These are phyloP conservation scores for Camponotus pennsylvanicus DNA, from an alignment of 1,140 invertebrate species.

Conservation along the genomic window DNA sequence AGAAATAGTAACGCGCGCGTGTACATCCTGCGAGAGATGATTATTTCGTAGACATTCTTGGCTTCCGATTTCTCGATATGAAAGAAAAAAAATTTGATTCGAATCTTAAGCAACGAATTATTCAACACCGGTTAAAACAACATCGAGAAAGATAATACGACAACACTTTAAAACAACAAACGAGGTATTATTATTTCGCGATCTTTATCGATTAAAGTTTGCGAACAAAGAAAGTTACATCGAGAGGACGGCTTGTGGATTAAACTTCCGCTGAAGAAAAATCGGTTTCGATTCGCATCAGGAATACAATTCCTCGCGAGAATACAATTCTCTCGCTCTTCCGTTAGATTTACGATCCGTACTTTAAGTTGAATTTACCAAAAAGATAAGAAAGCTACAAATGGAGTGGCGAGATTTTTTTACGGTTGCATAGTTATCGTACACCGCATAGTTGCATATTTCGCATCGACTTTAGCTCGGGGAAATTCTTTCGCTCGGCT, in stretches of 20 bases:
- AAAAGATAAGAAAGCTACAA: slow-evolving; percentile 24
- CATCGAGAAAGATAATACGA: too few species aligned
- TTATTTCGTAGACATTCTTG: neutral
- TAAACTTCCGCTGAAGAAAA: slow-evolving; percentile 47
- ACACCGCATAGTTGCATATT: neutral
- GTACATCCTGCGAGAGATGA: neutral
- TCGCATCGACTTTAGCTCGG: neutral
- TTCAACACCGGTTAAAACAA: neutral
- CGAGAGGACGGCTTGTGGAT: slow-evolving; percentile 8
- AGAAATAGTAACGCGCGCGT: slow-evolving; percentile 1
- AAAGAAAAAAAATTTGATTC: neutral
- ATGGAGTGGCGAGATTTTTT: slow-evolving; percentile 1
- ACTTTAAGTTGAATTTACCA: slow-evolving; percentile 30
- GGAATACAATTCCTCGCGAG: slow-evolving; percentile 22
- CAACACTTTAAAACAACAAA: neutral
- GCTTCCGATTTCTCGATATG: neutral
- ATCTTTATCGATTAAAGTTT: slow-evolving; percentile 32
- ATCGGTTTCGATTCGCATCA: slow-evolving; percentile 38
- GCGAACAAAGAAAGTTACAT: neutral
- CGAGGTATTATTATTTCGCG: slow-evolving; percentile 5
- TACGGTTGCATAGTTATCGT: neutral
- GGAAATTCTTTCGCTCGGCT: slow-evolving; percentile 10
- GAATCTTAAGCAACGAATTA: slow-evolving; percentile 14
- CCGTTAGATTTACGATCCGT: slow-evolving; percentile 34
- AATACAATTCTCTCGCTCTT: slow-evolving; percentile 16